Conservation (phyloP, 1,140 invertebrate species). For the Spodoptera frugiperda region DNA sequence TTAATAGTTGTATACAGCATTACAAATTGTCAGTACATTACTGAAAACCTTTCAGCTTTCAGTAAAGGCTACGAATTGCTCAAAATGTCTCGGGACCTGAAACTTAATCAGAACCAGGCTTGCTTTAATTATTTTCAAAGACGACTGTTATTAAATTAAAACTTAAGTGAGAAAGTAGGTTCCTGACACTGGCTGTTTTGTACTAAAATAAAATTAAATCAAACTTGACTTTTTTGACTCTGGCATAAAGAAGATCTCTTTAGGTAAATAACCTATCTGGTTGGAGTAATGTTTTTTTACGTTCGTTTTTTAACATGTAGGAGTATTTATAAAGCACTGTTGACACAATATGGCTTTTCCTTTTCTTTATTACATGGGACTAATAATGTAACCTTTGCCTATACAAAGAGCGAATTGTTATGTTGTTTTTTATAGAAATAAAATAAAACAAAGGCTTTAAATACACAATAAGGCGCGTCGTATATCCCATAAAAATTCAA, state of each 20-base stretch:
- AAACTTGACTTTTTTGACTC: too few relatives aligned
- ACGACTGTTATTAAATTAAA: constrained; percentile 19
- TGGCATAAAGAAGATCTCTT: too few relatives aligned
- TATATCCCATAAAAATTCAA: constrained; percentile 55
- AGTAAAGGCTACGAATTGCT: constrained; percentile 8
- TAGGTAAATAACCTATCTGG: too few relatives aligned
- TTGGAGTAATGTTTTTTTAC: too few relatives aligned
- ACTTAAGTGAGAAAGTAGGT: neutral
- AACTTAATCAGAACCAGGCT: constrained; percentile 21
- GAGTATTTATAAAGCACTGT: too few relatives aligned
- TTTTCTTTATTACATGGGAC: too few relatives aligned
- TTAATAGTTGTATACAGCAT: constrained; percentile 59
- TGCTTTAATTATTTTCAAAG: constrained; percentile 39
- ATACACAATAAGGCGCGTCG: constrained; percentile 23
- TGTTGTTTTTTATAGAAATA: neutral
- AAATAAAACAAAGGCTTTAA: constrained; percentile 1
- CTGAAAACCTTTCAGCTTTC: constrained; percentile 51
- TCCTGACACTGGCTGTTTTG: neutral
- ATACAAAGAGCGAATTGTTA: too few relatives aligned
- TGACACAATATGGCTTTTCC: too few relatives aligned
- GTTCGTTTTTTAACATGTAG: too few relatives aligned
- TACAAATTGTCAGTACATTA: constrained; percentile 59
- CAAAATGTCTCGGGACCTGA: neutral
- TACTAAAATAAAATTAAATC: neutral
- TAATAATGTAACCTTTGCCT: too few relatives aligned